Evolutionary conservation across 2,113 vertebrate species (phyloP).

Genomic region (Epinephelus cyanopodus): DNA sequence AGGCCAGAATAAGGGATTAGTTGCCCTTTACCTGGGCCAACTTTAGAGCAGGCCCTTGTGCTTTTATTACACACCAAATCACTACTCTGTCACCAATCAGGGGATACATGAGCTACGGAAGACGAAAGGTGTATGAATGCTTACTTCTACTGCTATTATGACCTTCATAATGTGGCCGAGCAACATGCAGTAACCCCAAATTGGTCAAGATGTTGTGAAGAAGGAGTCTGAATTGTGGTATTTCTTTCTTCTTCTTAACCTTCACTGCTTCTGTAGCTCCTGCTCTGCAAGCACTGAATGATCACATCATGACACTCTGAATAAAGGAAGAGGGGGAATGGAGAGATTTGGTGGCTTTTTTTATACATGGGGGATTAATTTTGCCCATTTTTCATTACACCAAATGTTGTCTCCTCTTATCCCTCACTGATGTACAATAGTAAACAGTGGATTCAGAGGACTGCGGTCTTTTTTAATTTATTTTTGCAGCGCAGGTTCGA

Average conservation of each 20-base stretch:
- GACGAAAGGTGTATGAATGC: neutral
- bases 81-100: neutral
- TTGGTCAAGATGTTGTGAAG: too few species aligned
- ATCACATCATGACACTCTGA: constrained; percentile 6
- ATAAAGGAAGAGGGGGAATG: neutral
- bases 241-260: neutral
- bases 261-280: neutral
- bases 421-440: constrained; percentile 6
- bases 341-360: constrained; percentile 20
- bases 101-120: neutral
- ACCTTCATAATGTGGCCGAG: neutral
- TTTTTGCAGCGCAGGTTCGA: neutral
- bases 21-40: constrained; percentile 37
- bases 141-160: neutral
- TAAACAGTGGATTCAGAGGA: constrained; percentile 10
- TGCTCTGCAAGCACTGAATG: neutral
- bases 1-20: constrained; percentile 52
- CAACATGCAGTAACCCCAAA: too few species aligned
- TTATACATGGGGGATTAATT: constrained; percentile 31
- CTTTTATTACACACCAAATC: constrained; percentile 23
- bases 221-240: too few species aligned
- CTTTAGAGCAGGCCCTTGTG: constrained; percentile 3
- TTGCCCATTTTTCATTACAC: constrained; percentile 31
- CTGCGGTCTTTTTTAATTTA: neutral
- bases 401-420: constrained; percentile 12